phyloP scores from a whole-genome alignment of 2,797 vertebrate genomes.

The Lateolabrax maculatus region DNA sequence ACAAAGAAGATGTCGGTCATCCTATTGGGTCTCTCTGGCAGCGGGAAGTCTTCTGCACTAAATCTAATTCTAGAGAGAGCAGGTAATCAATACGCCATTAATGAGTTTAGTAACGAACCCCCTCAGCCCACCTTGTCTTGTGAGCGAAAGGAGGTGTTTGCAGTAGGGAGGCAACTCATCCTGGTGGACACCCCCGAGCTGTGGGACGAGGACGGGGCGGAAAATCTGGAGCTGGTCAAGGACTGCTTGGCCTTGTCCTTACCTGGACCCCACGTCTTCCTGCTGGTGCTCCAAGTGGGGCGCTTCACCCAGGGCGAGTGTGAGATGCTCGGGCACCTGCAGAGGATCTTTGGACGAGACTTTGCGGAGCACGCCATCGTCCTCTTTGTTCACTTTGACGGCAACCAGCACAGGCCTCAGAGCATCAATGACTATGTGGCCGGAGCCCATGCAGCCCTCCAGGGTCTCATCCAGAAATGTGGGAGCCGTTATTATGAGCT shows the following conservation, averaged over 20 bases:
- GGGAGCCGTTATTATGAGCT: slow-evolving; percentile 67
- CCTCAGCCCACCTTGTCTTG: slow-evolving; percentile 36
- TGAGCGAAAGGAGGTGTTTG: slow-evolving; percentile 45
- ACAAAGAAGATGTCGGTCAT: slow-evolving; percentile 51
- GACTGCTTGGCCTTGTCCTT: slow-evolving; percentile 69
- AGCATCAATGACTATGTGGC: slow-evolving; percentile 56
- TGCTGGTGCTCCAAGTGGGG: slow-evolving; percentile 69
- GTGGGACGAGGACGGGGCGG: slow-evolving; percentile 69
- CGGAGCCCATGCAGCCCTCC: slow-evolving; percentile 50
- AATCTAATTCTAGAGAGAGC: slow-evolving; percentile 58
- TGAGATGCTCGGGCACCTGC: slow-evolving; percentile 59
- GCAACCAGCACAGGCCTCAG: slow-evolving; percentile 30
- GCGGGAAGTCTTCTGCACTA: slow-evolving; percentile 68
- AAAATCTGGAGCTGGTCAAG: slow-evolving; percentile 58
- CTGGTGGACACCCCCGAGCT: slow-evolving; percentile 76
- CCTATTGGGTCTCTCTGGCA: slow-evolving; percentile 71
- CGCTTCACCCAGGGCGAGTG: slow-evolving; percentile 72
- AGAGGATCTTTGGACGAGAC: slow-evolving; percentile 66
- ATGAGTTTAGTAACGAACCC: not conserved
- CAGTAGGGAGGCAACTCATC: slow-evolving; percentile 39
- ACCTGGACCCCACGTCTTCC: slow-evolving; percentile 69
- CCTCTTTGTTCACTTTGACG: slow-evolving; percentile 55
- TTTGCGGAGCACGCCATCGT: slow-evolving; percentile 52
- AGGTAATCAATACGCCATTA: slow-evolving; percentile 35
- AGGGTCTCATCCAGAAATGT: slow-evolving; percentile 56